phyloP scores from a whole-genome alignment of 92 coral and sea anemone species.

The Epizoanthus illoricatus region DNA sequence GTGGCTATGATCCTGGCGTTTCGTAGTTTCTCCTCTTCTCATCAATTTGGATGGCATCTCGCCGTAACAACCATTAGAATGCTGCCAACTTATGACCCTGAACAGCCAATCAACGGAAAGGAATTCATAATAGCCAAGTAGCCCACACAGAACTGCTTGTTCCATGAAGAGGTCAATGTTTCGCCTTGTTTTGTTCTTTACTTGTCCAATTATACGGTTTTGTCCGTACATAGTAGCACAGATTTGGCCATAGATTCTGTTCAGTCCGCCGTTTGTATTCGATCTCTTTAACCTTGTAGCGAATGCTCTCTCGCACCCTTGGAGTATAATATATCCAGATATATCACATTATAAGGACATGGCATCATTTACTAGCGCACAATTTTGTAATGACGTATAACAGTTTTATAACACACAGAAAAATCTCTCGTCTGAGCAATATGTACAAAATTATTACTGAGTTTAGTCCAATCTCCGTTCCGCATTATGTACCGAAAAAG shows the following conservation, averaged over 20 bases:
- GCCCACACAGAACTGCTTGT: conserved; percentile 29
- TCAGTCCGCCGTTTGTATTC: conserved; percentile 1
- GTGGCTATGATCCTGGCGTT: background rate
- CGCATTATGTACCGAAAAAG: no score
- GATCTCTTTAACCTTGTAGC: conserved; percentile 12
- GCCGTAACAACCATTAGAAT: conserved; percentile 31
- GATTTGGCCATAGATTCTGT: conserved; percentile 26
- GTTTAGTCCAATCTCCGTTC: no score
- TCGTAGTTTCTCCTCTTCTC: background rate
- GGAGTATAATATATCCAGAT: background rate
- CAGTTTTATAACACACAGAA: no score
- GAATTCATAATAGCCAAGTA: conserved; percentile 20
- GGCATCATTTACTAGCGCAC: no score
- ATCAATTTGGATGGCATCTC: background rate
- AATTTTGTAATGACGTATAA: no score
- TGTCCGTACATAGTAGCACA: conserved; percentile 37
- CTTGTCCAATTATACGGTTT: conserved; percentile 6
- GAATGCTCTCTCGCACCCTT: conserved; percentile 18
- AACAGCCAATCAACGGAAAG: conserved; percentile 15
- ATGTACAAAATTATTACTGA: no score
- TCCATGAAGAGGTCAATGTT: conserved; percentile 36
- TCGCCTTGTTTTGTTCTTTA: conserved; percentile 25
- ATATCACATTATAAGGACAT: background rate
- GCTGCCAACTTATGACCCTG: conserved; percentile 31
- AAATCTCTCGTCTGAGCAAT: no score